Base-by-base conservation (phyloP, 2,113 vertebrate species). In the Coreoperca whiteheadi region DNA sequence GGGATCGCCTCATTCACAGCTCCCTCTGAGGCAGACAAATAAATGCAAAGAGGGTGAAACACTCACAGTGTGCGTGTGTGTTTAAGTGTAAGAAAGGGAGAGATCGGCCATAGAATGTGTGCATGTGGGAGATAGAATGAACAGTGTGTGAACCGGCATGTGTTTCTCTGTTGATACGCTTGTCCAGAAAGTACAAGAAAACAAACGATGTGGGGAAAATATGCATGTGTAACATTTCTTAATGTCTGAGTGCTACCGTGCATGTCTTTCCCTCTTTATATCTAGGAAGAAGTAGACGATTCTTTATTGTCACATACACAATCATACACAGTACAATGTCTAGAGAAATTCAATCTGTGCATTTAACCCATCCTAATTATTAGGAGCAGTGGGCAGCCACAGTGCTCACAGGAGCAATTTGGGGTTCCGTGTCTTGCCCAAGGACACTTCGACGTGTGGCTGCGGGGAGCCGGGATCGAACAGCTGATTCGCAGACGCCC, bases 1-100 rank as follows among this genome's bases (percentile, higher is more conserved):
- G 91, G 79, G 89, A 87, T 63, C 79, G 59, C 80, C 83, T 87
- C 87, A 79, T 88, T 93, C 83, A 91, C 70, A 82, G 78, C 72
- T 77, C 74, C 46, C 77, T 84, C 65, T 80, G 78, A 70, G 76
- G 39, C 34, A 25, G 39, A 86, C 60, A 43, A 86, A 48, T 60
- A 79, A 77, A 79, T 20, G 39, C 53, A 57, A 77, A 84, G 73
- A 81, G 74, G 53, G 77, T 68, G 70, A 82, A 73, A 79, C 67
- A 59, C 25, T 82, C 77, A 72, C 34, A 18, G 83, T 82, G 53
- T 67, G 70, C 59, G 32, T 70, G 39, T 70, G 39, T 50, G 48
- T 75, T 21, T 50, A 18, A 53, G 79, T 65, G 41, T 74, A 53
- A 75, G 23, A 84, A 67, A 78, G 72, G 32, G n/a, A 75, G 43